Conservation (phyloP, 2,797 vertebrate species). For the Sebastes umbrosus region DNA sequence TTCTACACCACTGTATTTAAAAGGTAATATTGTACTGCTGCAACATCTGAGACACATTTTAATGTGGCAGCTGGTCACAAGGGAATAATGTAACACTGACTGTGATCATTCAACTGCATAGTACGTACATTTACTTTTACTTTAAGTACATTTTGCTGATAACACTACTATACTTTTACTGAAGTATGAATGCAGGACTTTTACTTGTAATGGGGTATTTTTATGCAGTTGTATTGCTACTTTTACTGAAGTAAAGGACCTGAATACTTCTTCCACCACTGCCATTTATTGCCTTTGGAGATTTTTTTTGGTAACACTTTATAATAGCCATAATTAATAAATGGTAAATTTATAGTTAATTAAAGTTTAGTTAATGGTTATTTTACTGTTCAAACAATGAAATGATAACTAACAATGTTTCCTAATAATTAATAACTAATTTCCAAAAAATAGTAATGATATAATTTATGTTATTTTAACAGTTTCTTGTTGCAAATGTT, state of each 20-base stretch:
- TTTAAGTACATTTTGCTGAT: not conserved
- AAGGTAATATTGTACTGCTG: not conserved
- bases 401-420: too few relatives aligned
- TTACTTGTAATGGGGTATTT: too few relatives aligned
- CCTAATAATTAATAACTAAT: rapidly evolving
- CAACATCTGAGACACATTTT: not conserved
- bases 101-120: not conserved
- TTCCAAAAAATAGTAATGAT: too few relatives aligned
- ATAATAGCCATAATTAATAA: too few relatives aligned
- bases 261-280: not conserved
- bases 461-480: too few relatives aligned
- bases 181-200: too few relatives aligned
- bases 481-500: too few relatives aligned
- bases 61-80: not conserved
- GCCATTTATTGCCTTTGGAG: not conserved
- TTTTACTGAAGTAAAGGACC: not conserved
- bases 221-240: not conserved
- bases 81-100: not conserved
- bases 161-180: too few relatives aligned
- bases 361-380: too few relatives aligned
- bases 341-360: too few relatives aligned
- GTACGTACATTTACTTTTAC: not conserved
- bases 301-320: too few relatives aligned
- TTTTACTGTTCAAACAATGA: too few relatives aligned
- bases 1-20: not conserved